These are phyloP conservation scores for Ciconia nigra DNA, from an alignment of 2,797 vertebrate genomes.

Conservation along the genomic window DNA sequence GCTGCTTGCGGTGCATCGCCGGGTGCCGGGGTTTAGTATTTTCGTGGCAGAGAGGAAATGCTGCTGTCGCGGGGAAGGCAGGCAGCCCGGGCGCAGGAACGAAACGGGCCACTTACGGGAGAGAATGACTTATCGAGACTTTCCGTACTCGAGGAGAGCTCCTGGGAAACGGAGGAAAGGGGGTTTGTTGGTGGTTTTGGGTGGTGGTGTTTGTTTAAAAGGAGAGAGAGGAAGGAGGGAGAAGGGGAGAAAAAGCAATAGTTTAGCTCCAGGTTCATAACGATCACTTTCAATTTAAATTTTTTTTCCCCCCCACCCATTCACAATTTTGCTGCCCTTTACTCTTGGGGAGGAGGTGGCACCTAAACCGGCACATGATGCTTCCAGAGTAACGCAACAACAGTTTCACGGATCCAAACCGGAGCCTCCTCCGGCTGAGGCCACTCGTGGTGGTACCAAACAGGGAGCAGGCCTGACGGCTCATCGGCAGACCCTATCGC, in stretches of 20 bases:
- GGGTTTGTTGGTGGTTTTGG: background rate
- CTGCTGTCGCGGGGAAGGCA: constrained; percentile 47
- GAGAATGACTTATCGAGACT: constrained; percentile 85
- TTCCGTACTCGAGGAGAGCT: constrained; percentile 88
- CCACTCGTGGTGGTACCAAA: background rate
- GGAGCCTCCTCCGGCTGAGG: background rate
- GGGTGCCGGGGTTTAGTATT: background rate
- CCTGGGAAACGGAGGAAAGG: constrained; percentile 82
- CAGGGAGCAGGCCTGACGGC: background rate
- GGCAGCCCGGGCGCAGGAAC: constrained; percentile 61
- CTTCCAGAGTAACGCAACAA: background rate
- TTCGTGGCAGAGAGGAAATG: constrained; percentile 73
- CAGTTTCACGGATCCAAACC: rapidly evolving
- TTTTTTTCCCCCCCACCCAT: background rate
- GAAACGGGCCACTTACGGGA: constrained; percentile 87
- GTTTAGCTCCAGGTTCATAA: constrained; percentile 64
- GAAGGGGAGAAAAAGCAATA: constrained; percentile 73
- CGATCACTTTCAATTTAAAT: background rate
- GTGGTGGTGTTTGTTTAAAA: background rate
- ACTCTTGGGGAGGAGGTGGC: background rate
- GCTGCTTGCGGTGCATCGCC: background rate
- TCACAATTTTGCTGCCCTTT: background rate
- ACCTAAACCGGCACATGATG: rapidly evolving
- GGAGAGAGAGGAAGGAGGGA: background rate
- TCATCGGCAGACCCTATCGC: rapidly evolving